Conservation (phyloP, 2,888 invertebrate species). For the Acrobasis repandana region DNA sequence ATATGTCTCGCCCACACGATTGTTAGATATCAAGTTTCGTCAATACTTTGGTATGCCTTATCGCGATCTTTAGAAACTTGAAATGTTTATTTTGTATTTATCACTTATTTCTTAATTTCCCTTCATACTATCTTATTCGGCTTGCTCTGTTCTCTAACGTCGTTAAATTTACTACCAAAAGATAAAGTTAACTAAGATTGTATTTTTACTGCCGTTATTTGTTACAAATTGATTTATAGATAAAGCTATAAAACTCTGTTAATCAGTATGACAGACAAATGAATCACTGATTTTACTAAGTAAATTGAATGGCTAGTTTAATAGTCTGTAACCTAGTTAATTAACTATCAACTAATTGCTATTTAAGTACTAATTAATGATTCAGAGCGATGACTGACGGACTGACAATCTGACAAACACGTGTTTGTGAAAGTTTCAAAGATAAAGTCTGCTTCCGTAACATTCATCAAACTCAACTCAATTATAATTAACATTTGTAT, state of each 20-base stretch:
- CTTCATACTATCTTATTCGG: not conserved
- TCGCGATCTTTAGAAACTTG: slow-evolving; percentile 10
- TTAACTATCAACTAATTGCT: slow-evolving; percentile 63
- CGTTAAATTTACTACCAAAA: slow-evolving; percentile 2
- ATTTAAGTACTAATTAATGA: slow-evolving; percentile 62
- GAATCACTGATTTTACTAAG: slow-evolving; percentile 30
- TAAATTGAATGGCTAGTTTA: slow-evolving; percentile 46
- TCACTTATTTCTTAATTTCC: slow-evolving; percentile 13
- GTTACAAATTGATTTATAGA: slow-evolving; percentile 19
- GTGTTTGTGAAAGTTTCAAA: slow-evolving; percentile 45
- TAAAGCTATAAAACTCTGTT: slow-evolving; percentile 20
- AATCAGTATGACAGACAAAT: slow-evolving; percentile 23
- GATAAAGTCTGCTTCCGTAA: slow-evolving; percentile 31
- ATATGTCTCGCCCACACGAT: slow-evolving; percentile 48
- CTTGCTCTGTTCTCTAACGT: slow-evolving; percentile 10
- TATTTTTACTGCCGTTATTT: slow-evolving; percentile 19
- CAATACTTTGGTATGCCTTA: slow-evolving; percentile 25
- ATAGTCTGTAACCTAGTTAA: slow-evolving; percentile 54
- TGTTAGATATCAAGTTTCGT: slow-evolving; percentile 40
- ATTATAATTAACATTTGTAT: slow-evolving; percentile 21
- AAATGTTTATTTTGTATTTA: slow-evolving; percentile 8
- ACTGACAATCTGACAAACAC: slow-evolving; percentile 52
- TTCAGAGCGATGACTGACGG: slow-evolving; percentile 58
- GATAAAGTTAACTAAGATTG: slow-evolving; percentile 12
- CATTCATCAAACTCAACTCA: slow-evolving; percentile 22